These are phyloP conservation scores for Limnodromus scolopaceus DNA, from an alignment of 2,797 vertebrate species.

Conservation along the genomic window DNA sequence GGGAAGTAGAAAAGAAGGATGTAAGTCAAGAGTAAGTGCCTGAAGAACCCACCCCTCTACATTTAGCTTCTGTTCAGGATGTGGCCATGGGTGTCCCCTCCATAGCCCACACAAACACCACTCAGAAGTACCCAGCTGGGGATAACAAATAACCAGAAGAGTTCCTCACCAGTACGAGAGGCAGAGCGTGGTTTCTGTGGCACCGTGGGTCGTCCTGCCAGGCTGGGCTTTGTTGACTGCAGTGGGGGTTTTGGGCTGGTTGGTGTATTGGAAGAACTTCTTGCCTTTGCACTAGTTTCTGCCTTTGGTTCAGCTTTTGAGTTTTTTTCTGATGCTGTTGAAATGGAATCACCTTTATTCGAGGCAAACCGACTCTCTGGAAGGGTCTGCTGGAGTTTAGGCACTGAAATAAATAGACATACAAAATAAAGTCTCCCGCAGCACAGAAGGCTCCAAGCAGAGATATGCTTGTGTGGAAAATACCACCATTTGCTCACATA, in stretches of 20 bases:
- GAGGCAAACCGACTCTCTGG: conserved; percentile 79
- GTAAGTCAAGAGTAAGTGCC: background rate
- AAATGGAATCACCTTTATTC: conserved; percentile 74
- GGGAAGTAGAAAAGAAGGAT: background rate
- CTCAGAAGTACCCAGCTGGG: background rate
- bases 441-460: background rate
- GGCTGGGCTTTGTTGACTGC: conserved; percentile 87
- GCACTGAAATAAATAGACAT: conserved; percentile 59
- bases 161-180: conserved; percentile 78
- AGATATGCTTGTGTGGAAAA: background rate
- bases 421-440: background rate
- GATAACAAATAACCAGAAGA: background rate
- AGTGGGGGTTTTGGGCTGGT: conserved; percentile 86
- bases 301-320: conserved; percentile 82
- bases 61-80: background rate
- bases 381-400: conserved; percentile 77
- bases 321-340: conserved; percentile 82
- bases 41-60: background rate
- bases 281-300: conserved; percentile 79
- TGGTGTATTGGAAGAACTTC: conserved; percentile 80
- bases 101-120: background rate
- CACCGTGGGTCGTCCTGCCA: conserved; percentile 86
- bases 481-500: background rate
- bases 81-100: background rate
- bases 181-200: conserved; percentile 87